Conservation (phyloP, 2,888 invertebrate genomes). For the Calameuta filiformis region DNA sequence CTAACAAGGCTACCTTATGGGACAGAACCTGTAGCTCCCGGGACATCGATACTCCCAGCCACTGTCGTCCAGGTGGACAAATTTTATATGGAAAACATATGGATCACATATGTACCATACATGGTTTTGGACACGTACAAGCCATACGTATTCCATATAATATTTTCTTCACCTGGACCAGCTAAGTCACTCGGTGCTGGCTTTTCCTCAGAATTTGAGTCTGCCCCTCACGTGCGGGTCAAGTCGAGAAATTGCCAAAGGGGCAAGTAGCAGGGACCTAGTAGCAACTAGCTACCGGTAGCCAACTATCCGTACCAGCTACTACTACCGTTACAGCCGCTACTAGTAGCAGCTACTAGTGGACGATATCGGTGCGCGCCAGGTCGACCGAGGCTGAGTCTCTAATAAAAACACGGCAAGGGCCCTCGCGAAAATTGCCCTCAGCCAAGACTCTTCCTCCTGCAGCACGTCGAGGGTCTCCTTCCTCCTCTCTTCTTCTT, state of each 20-base stretch:
- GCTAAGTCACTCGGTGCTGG: not conserved
- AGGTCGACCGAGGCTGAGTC: constrained; percentile 11
- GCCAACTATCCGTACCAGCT: not conserved
- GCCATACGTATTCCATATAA: no score
- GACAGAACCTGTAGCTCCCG: constrained; percentile 12
- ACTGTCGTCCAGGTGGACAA: no score
- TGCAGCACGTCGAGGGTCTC: constrained; percentile 24
- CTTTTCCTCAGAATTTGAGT: constrained; percentile 3
- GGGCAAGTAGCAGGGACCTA: not conserved
- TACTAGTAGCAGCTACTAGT: not conserved
- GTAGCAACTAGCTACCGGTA: not conserved
- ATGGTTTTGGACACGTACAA: no score
- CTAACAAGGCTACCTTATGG: constrained; percentile 23
- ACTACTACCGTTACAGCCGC: not conserved
- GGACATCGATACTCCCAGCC: not conserved
- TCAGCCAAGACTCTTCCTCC: constrained; percentile 18
- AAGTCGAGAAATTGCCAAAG: constrained; percentile 4
- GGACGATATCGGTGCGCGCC: not conserved
- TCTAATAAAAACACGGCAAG: constrained; percentile 36
- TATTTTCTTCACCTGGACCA: no score
- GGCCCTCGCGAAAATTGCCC: constrained; percentile 36
- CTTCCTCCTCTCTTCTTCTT: constrained; percentile 13
- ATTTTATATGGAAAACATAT: no score
- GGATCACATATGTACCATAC: no score
- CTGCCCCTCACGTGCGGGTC: constrained; percentile 14